Evolutionary conservation across 2,113 vertebrate species (phyloP).

Genomic region (Paracanthobrama guichenoti): DNA sequence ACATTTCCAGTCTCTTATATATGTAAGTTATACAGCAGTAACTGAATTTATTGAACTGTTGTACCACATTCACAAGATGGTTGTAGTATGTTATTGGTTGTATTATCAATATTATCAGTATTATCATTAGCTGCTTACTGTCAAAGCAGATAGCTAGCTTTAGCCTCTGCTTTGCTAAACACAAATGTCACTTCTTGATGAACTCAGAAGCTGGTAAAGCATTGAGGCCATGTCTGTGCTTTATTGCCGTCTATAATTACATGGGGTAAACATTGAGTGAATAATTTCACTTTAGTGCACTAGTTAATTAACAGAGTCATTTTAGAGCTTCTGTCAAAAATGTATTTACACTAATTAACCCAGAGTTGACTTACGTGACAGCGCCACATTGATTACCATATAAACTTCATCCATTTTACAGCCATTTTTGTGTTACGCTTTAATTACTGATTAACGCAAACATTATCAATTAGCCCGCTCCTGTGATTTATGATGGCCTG

Average conservation of each 20-base stretch:
- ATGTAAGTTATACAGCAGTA: background rate
- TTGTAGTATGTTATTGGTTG: background rate
- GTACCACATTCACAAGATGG: background rate
- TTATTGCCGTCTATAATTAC: background rate
- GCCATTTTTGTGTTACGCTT: background rate
- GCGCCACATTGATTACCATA: background rate
- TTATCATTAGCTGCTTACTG: background rate
- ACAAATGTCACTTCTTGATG: background rate
- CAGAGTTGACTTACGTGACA: background rate
- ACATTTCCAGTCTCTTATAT: background rate
- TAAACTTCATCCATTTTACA: conserved; percentile 22
- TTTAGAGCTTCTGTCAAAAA: conserved; percentile 8
- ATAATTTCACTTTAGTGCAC: conserved; percentile 24
- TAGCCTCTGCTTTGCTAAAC: background rate
- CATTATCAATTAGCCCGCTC: background rate
- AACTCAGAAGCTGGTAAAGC: background rate
- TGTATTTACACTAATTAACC: conserved; percentile 35
- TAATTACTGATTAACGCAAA: conserved; percentile 20
- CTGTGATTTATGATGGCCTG: conserved; percentile 5
- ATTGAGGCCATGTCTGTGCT: background rate
- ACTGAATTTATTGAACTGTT: background rate
- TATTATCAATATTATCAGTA: background rate
- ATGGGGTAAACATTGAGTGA: conserved; percentile 18
- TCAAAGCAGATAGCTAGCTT: conserved; percentile 12
- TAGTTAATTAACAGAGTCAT: conserved; percentile 5